Base-by-base conservation (phyloP, 2,113 vertebrate genomes). In the Aix galericulata region DNA sequence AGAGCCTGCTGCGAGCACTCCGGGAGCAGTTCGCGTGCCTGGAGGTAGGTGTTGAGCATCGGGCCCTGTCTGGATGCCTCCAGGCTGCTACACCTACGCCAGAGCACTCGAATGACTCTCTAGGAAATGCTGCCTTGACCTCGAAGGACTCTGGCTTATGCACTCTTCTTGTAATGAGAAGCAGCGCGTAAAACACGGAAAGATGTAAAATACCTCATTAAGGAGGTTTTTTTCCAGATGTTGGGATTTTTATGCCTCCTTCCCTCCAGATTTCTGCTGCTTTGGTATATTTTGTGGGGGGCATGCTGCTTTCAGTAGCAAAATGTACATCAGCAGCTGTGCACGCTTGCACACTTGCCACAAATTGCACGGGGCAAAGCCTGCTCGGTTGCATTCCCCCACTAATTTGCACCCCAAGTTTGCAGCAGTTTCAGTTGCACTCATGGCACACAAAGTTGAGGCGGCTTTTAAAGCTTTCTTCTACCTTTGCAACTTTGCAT, bases 321-420 rank as follows among this genome's bases (percentile, higher is more conserved):
- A n/a, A 21, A 25, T 5, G 46, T 34, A 13, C 17, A 2, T 5
- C 0, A 17, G 46, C 60, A 34, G 53, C 42, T 32, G 15, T 32
- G 22, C 15, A 3, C 2, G 1, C 67, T 60, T 55, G n/a, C 29
- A 8, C 16, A 1, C 27, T 8, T 14, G 9, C 5, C 27, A 4
- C 1, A 2, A 31, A 29, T 3, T 1, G 46, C 4, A 29, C 38
- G 36, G 56, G 7, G 4, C 32, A 20, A 40, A 21, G 2, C 11
- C 36, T 1, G 1, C 34, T 27, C 12, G 4, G 0, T 11, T 6
- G 46, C 15, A 26, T 13, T 6, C 27, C 46, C 11, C 12, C 17
- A 13, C 55, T 29, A 17, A 6, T 5, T 29, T 58, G 32, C 50
- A 29, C 4, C 22, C 18, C 12, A 15, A 16, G 48, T 23, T 25